These are phyloP conservation scores for Pogonophryne albipinna DNA, from an alignment of 2,797 vertebrate genomes.

Conservation along the genomic window DNA sequence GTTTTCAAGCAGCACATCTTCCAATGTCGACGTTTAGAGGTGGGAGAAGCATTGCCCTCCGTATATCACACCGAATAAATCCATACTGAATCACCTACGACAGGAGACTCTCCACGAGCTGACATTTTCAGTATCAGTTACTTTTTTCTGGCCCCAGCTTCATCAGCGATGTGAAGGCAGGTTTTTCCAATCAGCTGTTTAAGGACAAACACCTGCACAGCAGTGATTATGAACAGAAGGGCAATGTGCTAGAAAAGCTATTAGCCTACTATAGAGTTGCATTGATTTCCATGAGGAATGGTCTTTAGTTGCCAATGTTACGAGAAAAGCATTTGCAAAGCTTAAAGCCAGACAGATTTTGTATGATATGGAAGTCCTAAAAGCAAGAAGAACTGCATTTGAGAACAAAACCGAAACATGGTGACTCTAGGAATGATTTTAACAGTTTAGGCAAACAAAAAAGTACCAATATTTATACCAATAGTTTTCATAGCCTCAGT, in stretches of 20 bases:
- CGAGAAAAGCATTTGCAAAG: neutral
- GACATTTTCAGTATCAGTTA: constrained; percentile 22
- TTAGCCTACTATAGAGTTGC: neutral
- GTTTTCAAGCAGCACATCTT: constrained; percentile 69
- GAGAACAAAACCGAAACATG: neutral
- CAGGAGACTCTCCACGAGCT: neutral
- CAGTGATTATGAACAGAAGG: neutral
- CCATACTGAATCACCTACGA: neutral
- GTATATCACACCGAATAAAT: neutral
- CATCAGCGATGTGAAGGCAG: constrained; percentile 35
- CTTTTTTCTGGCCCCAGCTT: constrained; percentile 16
- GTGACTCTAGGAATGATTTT: neutral
- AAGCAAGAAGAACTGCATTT: neutral
- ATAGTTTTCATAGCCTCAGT: too few relatives aligned
- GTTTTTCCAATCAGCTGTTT: constrained; percentile 52
- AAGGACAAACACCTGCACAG: constrained; percentile 44
- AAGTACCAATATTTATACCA: too few relatives aligned
- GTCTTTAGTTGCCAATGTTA: neutral
- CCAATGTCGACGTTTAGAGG: constrained; percentile 29
- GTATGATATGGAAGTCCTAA: neutral
- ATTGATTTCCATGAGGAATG: neutral
- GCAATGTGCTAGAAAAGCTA: neutral
- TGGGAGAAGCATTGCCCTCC: neutral
- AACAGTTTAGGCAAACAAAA: too few relatives aligned
- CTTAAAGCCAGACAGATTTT: neutral